Base-by-base conservation (phyloP, 1,140 invertebrate genomes). In the Trichonephila clavipes region DNA sequence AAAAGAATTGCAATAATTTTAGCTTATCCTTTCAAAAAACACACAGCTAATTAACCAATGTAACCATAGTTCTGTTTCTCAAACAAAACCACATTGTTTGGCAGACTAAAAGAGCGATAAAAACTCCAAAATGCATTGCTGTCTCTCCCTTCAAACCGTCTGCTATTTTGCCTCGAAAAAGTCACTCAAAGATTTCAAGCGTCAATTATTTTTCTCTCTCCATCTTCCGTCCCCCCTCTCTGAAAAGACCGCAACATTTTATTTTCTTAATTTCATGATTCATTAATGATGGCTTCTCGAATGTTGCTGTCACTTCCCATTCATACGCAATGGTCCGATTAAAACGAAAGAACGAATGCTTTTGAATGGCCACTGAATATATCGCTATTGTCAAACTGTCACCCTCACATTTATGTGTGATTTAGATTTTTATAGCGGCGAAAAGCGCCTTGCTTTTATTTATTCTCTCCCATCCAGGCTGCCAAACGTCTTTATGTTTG, bases 361-460 rank as follows among this genome's bases (percentile, higher is more conserved):
- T 77, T 51, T 44, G 81, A 66, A 28, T n/a, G 7, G 40, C 24
- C 85, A 87, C 88, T 81, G 88, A 90, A 90, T 62, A 51, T 64
- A 91, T 91, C 40, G 28, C 90, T 34, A 82, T 83, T 91, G 72
- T 83, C 72, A 91, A 91, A 83, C 77, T 91, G 90, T 91, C 90
- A 91, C 90, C 81, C 72, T 91, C 90, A 83, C 90, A 91, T 91
- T 91, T 91, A 83, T 83, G 81, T 77, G 77, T 64, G 72, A 77
- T 91, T 83, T 91, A 64, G 90, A 91, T 83, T 82, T 90, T 90
- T 81, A 69, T 69, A 51, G 82, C 82, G 82, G n/a, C 44, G 69
- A 77, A 77, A 77, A 16, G 69, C 24, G 34, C 21, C 81, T 21
- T 34, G 61, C n/a, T 81, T 91, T 91, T 91, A 18, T 91, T 83